Conservation (phyloP, 1,140 invertebrate genomes). For the Cecropterus lyciades region DNA sequence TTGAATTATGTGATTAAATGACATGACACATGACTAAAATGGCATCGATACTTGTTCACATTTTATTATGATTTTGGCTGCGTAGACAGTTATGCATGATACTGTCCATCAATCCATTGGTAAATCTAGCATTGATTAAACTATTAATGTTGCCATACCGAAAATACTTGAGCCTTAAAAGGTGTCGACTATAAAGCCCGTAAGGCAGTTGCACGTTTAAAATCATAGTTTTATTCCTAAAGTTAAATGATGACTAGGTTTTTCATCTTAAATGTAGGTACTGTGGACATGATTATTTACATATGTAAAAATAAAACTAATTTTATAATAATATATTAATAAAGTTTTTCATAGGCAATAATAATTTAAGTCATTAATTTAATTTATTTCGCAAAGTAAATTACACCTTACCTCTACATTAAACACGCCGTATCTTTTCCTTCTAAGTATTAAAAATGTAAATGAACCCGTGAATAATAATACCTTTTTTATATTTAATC, state of each 20-base stretch:
- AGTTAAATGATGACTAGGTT: slow-evolving; percentile 17
- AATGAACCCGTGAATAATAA: too few species aligned
- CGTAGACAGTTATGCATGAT: slow-evolving; percentile 59
- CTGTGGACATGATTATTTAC: neutral
- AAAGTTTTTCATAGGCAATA: too few species aligned
- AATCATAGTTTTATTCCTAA: slow-evolving; percentile 29
- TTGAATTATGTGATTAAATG: slow-evolving; percentile 79
- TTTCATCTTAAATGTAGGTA: slow-evolving; percentile 9
- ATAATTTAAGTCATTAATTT: too few species aligned
- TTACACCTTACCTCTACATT: too few species aligned
- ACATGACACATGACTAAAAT: slow-evolving; percentile 63
- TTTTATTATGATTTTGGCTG: slow-evolving; percentile 57
- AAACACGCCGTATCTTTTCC: too few species aligned
- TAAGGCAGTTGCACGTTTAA: slow-evolving; percentile 34
- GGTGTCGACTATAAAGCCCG: slow-evolving; percentile 20
- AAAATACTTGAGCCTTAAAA: slow-evolving; percentile 38
- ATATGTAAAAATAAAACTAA: neutral
- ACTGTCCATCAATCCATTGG: slow-evolving; percentile 52
- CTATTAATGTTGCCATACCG: slow-evolving; percentile 42
- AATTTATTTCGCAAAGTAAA: too few species aligned
- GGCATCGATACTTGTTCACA: slow-evolving; percentile 58
- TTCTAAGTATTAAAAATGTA: too few species aligned
- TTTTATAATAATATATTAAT: neutral
- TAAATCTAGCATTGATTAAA: slow-evolving; percentile 53
- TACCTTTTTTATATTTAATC: too few species aligned